These are phyloP conservation scores for Halictus rubicundus DNA, from an alignment of 1,140 invertebrate species.

Conservation along the genomic window DNA sequence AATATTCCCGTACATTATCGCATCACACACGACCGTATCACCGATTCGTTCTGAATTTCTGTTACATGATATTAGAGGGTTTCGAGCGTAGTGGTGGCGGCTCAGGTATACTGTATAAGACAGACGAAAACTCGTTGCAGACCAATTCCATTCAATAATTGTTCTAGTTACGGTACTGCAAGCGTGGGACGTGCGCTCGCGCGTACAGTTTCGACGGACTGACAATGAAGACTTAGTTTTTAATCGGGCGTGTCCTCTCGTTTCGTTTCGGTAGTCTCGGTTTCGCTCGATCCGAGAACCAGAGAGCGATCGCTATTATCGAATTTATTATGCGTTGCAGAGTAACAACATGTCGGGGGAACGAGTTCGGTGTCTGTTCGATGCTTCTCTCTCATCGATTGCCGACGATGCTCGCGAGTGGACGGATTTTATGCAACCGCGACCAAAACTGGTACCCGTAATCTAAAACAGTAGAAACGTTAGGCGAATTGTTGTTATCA, in stretches of 20 bases:
- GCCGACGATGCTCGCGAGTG: too few species aligned
- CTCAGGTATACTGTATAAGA: neutral
- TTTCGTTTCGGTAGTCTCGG: neutral
- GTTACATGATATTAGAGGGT: neutral
- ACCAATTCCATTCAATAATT: slow-evolving; percentile 14
- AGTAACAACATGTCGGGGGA: neutral
- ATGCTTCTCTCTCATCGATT: too few species aligned
- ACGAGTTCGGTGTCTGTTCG: too few species aligned
- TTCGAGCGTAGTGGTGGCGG: neutral
- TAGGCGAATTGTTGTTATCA: too few species aligned
- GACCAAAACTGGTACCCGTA: too few species aligned
- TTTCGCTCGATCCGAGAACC: neutral
- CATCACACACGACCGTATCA: neutral
- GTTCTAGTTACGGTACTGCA: slow-evolving; percentile 46
- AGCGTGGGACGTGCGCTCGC: neutral
- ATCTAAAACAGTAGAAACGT: too few species aligned
- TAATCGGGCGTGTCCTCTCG: slow-evolving; percentile 34
- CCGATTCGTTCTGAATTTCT: neutral
- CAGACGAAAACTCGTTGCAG: neutral
- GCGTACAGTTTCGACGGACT: slow-evolving; percentile 52
- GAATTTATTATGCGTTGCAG: too few species aligned
- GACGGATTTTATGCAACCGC: too few species aligned
- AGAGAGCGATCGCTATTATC: neutral
- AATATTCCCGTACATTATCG: neutral
- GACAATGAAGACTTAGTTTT: slow-evolving; percentile 59